Conservation (phyloP, 2,797 vertebrate genomes). For the Eulemur coronatus region DNA sequence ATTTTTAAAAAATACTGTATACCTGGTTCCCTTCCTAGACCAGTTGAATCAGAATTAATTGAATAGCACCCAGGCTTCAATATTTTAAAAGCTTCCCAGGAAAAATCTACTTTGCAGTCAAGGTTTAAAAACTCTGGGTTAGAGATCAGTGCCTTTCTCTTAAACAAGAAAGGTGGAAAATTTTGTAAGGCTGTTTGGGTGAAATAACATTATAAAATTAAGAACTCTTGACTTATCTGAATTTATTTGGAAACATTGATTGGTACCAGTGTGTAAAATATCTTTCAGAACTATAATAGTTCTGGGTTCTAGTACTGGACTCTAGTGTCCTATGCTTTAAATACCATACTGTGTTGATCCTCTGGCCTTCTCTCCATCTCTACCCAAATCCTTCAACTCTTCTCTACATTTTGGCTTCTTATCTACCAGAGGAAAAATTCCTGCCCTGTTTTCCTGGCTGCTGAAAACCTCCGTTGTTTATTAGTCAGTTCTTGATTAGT, state of each 20-base stretch:
- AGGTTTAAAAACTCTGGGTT: conserved; percentile 16
- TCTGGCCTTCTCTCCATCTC: neutral
- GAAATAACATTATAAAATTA: neutral
- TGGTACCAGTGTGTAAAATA: neutral
- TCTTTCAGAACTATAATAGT: neutral
- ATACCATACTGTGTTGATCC: neutral
- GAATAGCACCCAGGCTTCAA: neutral
- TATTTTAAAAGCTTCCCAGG: conserved; percentile 5
- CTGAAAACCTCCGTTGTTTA: neutral
- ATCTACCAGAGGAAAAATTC: neutral
- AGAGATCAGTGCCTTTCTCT: neutral
- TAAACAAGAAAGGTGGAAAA: neutral
- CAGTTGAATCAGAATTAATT: neutral
- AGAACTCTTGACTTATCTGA: neutral
- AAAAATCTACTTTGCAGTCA: neutral
- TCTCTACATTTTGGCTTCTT: neutral
- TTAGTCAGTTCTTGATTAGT: neutral
- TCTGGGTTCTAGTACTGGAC: neutral
- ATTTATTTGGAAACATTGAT: conserved; percentile 33
- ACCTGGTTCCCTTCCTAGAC: neutral
- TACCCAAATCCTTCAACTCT: neutral
- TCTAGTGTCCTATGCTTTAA: neutral
- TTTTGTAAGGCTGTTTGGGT: neutral
- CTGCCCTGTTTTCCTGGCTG: neutral
- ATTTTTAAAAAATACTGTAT: neutral